Evolutionary conservation across 2,113 vertebrate species (phyloP).

Genomic region (Passerina amoena): DNA sequence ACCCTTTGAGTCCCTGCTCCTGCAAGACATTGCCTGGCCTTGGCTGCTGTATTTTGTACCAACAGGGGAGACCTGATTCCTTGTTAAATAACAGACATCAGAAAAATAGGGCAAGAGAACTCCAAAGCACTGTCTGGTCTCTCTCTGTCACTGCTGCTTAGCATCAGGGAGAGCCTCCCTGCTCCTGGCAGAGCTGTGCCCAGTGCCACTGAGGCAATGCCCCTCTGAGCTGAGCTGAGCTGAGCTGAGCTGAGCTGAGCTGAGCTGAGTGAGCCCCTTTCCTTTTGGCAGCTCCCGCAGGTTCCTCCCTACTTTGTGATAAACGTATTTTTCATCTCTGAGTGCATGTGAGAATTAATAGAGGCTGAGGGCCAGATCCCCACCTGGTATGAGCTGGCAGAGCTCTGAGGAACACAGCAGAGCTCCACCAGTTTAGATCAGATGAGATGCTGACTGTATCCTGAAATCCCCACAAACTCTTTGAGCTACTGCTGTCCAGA

Average conservation of each 20-base stretch:
- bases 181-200: background rate
- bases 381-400: background rate
- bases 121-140: background rate
- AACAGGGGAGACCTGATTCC: background rate
- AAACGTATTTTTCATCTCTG: conserved; percentile 12
- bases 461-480: background rate
- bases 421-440: background rate
- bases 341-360: background rate
- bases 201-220: background rate
- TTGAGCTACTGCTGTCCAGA: background rate
- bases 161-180: background rate
- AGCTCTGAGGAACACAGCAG: background rate
- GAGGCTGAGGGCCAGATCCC: conserved; percentile 4
- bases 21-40: background rate
- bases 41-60: background rate
- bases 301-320: background rate
- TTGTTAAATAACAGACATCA: background rate
- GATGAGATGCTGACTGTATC: background rate
- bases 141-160: background rate
- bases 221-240: background rate
- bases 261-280: background rate
- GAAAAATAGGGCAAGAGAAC: conserved; percentile 4
- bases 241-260: background rate
- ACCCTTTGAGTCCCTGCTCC: background rate
- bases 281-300: background rate